Evolutionary conservation across 2,797 vertebrate genomes (phyloP), one percentile per base, ranked within the genome.

Genomic region (Pangasius djambal): DNA sequence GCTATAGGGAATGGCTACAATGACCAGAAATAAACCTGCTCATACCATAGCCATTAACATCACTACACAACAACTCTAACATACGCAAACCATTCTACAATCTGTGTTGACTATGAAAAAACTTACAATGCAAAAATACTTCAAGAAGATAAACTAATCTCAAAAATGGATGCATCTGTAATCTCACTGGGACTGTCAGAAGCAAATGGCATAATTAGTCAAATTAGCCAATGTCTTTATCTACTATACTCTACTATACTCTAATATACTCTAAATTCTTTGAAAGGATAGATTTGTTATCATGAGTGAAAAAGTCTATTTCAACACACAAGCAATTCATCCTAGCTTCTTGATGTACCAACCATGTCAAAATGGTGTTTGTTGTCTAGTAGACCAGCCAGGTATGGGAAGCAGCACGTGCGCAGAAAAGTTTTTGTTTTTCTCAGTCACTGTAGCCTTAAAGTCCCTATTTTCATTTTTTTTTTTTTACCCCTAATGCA

Each of bases 11-110:
- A 40, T 2, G 9, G 20, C 59, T 63, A 83, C 22, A 44, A 81
- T 22, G 78, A 57, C 52, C 52, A 81, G 61, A 67, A 83, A 83
- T 83, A 20, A 48, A 48, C 40, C 48, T n/a, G 40, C 15, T 83
- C 40, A 67, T 83, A 65, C 61, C 82, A 44, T 67, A 63, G 59
- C 59, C 81, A 83, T 83, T 83, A 83, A 83, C 82, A 85, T 85
- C 83, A 52, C 83, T 34, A 70, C 13, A 3, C n/a, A 55, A 55
- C 65, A 70, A 34, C 65, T 34, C 48, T 34, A 85, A 52, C 82
- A n/a, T 65, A 61, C 31, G 37, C 12, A 65, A 65, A 65, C 37
- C 81, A 48, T 83, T 83, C 5, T 83, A 34, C 44, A 31, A 31
- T 34, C 22, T 69, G 16, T 84, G 8, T 67, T 31, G 25, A 65